Evolutionary conservation across 2,888 invertebrate species (phyloP).

Genomic region (Chirona hameri): DNA sequence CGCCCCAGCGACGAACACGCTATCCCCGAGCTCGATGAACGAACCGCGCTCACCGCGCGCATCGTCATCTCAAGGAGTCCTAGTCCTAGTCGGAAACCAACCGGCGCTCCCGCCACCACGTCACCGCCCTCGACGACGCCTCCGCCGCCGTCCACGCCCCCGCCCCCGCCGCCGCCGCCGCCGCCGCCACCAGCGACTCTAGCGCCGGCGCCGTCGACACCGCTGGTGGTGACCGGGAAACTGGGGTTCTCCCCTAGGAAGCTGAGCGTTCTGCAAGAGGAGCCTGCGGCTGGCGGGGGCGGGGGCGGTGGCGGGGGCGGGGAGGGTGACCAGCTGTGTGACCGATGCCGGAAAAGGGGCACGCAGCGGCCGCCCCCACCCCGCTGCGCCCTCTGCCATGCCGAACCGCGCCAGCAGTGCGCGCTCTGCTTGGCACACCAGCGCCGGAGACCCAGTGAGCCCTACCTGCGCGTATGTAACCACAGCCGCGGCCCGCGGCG

Average conservation of each 20-base stretch:
- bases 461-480: conserved; percentile 37
- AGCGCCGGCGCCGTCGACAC: background rate
- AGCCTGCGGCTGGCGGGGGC: background rate
- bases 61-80: background rate
- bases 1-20: conserved; percentile 33
- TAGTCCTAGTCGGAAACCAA: background rate
- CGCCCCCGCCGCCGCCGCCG: background rate
- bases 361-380: conserved; percentile 45
- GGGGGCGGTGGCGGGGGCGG: no score
- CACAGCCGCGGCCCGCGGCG: conserved; percentile 34
- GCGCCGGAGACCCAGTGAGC: conserved; percentile 35
- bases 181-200: background rate
- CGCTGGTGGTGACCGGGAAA: background rate
- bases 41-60: conserved; percentile 32
- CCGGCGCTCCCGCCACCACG: background rate
- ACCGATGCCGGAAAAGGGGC: conserved; percentile 36
- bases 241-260: background rate
- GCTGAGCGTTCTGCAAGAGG: conserved; percentile 32
- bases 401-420: background rate
- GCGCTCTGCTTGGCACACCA: background rate
- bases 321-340: background rate
- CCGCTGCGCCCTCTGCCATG: conserved; percentile 27
- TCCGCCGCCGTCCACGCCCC: background rate
- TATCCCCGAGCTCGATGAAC: conserved; percentile 34
- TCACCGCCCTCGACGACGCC: background rate